Base-by-base conservation (phyloP, 2,797 vertebrate genomes). In the Cynodonichthys magdalenae region DNA sequence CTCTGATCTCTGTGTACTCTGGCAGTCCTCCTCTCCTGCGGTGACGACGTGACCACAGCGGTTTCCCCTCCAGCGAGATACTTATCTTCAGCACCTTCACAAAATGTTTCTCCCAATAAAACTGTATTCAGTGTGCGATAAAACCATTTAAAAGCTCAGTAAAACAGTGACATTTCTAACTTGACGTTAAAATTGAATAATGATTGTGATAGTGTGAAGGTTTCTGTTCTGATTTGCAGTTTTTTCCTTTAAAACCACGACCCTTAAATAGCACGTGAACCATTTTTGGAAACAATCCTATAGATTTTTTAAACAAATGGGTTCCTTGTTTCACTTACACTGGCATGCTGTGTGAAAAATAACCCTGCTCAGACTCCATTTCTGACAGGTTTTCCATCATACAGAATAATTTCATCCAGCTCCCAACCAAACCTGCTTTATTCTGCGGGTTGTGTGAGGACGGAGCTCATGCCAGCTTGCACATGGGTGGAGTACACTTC, bases 61-160 rank as follows among this genome's bases (percentile, higher is more conserved):
- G 51, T 61, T 65, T 74, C 66, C 48, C 46, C 39, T 53, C 55
- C 71, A 56, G 71, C 46, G 62, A 12, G 39, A 73, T 54, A 36
- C 8, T 59, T 55, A 27, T 78, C 79, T 75, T 80, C 36, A 74
- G 29, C 70, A 66, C 57, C 50, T 19, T 41, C 24, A 49, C 42
- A 54, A 52, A 62, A 66, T 12, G 24, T 47, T 39, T 58, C 12
- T 52, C 36, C 14, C 29, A 18, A 15, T n/a, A 4, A 44, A 4
- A 10, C 4, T 11, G 24, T 52, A 46, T 18, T 66, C 27, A 51
- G 42, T 59, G 18, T 63, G 55, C 12, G 39, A 55, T 42, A 46
- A 54, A 50, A 59, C 15, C n/a, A 9, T 8, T 10, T 47, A 19
- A 19, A 41, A 59, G 47, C 11, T 53, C 31, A 28, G 46, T 11